Percentiles rank a stretch among this genome's conserved stretches.
Evolutionary conservation across 37 sponge, comb jelly and placozoan genomes (phyloP).

Genomic region (Hexactinellida sp.): DNA sequence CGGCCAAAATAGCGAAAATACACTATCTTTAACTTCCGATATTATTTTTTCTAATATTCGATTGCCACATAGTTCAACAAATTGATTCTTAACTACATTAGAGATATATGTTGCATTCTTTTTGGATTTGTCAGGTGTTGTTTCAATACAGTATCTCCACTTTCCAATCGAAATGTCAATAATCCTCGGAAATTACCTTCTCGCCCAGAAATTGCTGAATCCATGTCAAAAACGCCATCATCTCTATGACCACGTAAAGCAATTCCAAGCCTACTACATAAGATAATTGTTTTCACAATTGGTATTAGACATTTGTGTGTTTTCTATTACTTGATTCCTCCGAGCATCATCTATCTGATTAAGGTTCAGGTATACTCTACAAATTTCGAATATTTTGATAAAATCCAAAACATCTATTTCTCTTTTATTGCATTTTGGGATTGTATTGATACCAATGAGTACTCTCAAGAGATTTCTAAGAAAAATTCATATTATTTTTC

Average conservation of each 20-base stretch:
- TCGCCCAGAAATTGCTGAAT: not conserved
- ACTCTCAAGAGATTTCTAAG: no score
- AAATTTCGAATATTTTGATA: no score
- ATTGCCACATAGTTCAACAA: not conserved
- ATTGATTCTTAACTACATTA: slow-evolving; percentile 14
- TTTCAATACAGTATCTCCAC: not conserved
- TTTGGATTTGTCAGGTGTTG: not conserved
- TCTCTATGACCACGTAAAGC: not conserved
- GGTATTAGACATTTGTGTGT: not conserved
- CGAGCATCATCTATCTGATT: not conserved
- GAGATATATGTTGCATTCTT: not conserved
- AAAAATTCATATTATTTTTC: no score
- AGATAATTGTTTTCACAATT: not conserved
- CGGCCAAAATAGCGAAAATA: slow-evolving; percentile 13
- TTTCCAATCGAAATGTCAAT: not conserved
- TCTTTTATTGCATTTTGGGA: no score
- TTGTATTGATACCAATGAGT: no score
- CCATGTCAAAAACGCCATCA: not conserved
- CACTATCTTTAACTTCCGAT: not conserved
- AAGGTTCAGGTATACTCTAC: no score
- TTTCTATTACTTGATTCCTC: not conserved
- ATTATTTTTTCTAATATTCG: not conserved
- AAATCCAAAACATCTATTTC: no score
- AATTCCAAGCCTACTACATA: not conserved
- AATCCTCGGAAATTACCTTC: not conserved